These are phyloP conservation scores for Remorina albescens DNA, from an alignment of 2,797 vertebrate species.

Conservation along the genomic window DNA sequence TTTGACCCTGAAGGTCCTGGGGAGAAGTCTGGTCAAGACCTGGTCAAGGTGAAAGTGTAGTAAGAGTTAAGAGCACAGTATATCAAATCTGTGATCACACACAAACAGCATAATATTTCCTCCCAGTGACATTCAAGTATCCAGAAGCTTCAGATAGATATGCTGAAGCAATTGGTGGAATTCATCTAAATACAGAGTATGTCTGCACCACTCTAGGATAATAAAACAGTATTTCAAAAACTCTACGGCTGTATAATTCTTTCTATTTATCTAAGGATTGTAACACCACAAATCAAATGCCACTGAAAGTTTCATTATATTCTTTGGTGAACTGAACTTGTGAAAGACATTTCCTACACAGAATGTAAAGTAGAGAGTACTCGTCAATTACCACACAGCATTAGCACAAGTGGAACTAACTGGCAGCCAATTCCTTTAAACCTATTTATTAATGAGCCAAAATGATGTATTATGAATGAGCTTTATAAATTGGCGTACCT, in stretches of 20 bases:
- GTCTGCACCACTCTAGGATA: neutral
- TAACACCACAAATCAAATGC: neutral
- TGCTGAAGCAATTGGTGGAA: neutral
- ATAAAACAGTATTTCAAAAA: neutral
- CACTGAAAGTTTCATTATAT: neutral
- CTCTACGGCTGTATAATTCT: neutral
- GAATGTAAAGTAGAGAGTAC: neutral
- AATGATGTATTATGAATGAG: slow-evolving; percentile 18
- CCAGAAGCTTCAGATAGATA: neutral
- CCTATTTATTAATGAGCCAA: slow-evolving; percentile 1
- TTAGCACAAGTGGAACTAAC: neutral
- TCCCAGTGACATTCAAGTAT: neutral
- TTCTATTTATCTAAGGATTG: neutral
- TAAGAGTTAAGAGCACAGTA: neutral
- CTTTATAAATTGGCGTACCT: neutral
- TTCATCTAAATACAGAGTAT: neutral
- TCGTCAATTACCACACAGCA: neutral
- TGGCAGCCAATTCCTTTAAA: neutral
- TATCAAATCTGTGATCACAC: neutral
- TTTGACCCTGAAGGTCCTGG: slow-evolving; percentile 31
- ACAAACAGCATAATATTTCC: neutral
- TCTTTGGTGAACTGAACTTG: neutral
- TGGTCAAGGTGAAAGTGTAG: slow-evolving; percentile 40
- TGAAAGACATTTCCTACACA: neutral
- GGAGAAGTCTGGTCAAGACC: slow-evolving; percentile 7